Evolutionary conservation across 2,888 invertebrate species (phyloP).

Genomic region (Rhagium mordax): DNA sequence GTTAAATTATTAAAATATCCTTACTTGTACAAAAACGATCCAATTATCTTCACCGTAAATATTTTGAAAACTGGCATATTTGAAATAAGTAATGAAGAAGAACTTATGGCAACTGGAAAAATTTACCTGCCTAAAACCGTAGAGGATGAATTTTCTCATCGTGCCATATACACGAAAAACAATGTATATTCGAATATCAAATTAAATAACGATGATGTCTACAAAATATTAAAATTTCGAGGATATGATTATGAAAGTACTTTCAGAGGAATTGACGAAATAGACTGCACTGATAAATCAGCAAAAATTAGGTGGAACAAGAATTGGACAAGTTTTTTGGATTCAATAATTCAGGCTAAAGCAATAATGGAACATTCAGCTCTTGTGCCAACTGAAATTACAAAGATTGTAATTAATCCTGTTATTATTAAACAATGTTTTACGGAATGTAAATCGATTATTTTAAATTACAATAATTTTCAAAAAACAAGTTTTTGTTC

Average conservation of each 20-base stretch:
- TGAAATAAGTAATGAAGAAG: conserved; percentile 17
- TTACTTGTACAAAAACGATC: background rate
- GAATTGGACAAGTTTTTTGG: conserved; percentile 80
- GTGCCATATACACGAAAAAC: background rate
- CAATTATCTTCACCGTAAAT: conserved; percentile 15
- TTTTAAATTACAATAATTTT: background rate
- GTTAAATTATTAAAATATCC: background rate
- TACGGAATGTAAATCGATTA: background rate
- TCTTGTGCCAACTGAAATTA: background rate
- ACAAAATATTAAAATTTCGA: conserved; percentile 70
- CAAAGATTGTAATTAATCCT: conserved; percentile 10
- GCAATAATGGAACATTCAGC: conserved; percentile 64
- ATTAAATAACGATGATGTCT: conserved; percentile 44
- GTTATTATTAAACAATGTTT: background rate
- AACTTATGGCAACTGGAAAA: conserved; percentile 19
- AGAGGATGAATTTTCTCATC: background rate
- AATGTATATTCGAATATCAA: background rate
- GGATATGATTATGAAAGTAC: conserved; percentile 72
- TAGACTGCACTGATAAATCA: conserved; percentile 66
- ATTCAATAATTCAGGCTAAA: conserved; percentile 78
- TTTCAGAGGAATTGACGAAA: conserved; percentile 70
- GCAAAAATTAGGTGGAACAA: conserved; percentile 72
- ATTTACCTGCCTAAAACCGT: background rate
- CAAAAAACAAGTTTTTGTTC: background rate
- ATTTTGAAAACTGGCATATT: conserved; percentile 24